Percentiles rank a stretch among this genome's conserved stretches.
Evolutionary conservation across 2,113 vertebrate genomes (phyloP).

Genomic region (Opisthocomus hoazin): DNA sequence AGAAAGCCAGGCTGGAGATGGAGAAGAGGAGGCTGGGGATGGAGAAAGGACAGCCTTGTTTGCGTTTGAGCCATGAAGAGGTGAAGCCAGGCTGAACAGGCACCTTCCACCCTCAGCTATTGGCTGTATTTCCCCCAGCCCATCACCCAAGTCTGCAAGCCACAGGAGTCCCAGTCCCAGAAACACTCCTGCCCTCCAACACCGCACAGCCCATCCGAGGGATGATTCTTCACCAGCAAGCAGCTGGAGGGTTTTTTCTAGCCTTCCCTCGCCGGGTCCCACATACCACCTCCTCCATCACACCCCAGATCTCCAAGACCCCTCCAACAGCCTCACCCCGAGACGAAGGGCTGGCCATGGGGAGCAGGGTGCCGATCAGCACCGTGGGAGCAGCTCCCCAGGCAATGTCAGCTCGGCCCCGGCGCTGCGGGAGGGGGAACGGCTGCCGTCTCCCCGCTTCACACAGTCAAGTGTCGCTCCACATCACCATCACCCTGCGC

Average conservation of each 20-base stretch:
- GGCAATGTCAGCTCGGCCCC: not conserved
- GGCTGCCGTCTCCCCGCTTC: not conserved
- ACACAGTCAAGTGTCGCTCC: not conserved
- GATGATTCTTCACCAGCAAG: not conserved
- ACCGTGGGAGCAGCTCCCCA: not conserved
- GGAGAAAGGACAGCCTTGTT: not conserved
- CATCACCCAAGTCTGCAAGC: not conserved
- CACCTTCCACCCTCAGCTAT: not conserved
- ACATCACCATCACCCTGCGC: not conserved
- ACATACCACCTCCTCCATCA: not conserved
- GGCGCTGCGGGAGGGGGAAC: not conserved
- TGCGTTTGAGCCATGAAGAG: not conserved
- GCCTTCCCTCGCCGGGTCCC: not conserved
- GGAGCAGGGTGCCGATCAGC: not conserved
- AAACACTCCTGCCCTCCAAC: not conserved
- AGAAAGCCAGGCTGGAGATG: not conserved
- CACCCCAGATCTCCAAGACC: not conserved
- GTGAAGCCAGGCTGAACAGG: not conserved
- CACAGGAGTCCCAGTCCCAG: rapidly evolving
- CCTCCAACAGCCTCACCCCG: not conserved
- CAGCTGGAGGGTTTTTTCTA: not conserved
- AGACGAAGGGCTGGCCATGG: rapidly evolving
- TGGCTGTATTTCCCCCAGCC: not conserved
- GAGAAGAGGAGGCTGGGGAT: not conserved
- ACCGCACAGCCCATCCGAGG: not conserved